These are phyloP conservation scores for Prenolepis imparis DNA, from an alignment of 2,888 invertebrate species.

Conservation along the genomic window DNA sequence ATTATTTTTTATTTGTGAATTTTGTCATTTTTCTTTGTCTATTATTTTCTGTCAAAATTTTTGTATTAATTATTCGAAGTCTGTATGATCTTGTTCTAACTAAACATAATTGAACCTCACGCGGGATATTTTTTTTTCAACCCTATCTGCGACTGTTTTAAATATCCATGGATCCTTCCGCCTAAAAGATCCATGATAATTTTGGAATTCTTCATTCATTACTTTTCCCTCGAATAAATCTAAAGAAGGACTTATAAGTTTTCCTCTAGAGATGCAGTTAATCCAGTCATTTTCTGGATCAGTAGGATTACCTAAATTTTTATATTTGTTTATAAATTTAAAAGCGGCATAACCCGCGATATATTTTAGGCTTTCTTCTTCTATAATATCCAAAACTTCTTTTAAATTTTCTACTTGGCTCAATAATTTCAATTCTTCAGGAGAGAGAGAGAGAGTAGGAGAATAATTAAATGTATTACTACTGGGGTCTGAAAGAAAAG, in stretches of 20 bases:
- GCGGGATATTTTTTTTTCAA: not conserved
- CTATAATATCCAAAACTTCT: not conserved
- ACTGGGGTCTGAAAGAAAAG: too few species aligned
- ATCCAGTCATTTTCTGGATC: constrained; percentile 3
- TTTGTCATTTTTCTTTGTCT: too few species aligned
- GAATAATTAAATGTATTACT: not conserved
- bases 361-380: constrained; percentile 2
- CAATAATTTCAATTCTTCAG: not conserved
- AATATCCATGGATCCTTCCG: not conserved
- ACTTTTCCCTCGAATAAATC: not conserved
- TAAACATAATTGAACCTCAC: too few species aligned
- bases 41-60: too few species aligned
- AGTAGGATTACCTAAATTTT: not conserved
- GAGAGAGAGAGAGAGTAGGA: too few species aligned
- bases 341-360: not conserved
- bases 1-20: too few species aligned
- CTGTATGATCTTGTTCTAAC: too few species aligned
- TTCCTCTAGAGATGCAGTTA: not conserved
- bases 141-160: not conserved
- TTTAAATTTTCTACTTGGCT: not conserved
- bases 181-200: not conserved
- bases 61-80: too few species aligned
- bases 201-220: not conserved
- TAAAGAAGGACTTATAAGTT: not conserved
- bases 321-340: not conserved